phyloP scores from a whole-genome alignment of 1,140 invertebrate species.

The Diachasmimorpha longicaudata region DNA sequence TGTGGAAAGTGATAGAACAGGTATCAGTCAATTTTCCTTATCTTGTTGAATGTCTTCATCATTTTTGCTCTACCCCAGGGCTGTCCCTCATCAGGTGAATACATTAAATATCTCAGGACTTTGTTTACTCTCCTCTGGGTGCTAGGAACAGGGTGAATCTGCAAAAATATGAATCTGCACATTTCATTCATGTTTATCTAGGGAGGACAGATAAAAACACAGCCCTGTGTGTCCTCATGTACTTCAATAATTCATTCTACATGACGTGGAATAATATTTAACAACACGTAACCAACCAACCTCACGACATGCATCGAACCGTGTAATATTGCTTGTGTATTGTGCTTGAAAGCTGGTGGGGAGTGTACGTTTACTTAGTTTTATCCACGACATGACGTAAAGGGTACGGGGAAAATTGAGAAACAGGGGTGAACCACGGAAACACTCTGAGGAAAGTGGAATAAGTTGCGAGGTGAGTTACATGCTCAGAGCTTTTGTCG shows the following conservation, averaged over 20 bases:
- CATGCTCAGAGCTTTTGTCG: not conserved
- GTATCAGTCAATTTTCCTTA: no score
- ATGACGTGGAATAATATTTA: not conserved
- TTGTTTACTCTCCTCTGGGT: no score
- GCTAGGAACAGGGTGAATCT: no score
- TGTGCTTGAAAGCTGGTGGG: not conserved
- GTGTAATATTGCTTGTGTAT: not conserved
- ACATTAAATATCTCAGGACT: no score
- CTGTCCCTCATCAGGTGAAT: no score
- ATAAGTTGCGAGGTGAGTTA: not conserved
- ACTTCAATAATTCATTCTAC: not conserved
- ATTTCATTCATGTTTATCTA: no score
- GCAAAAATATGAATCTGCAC: no score
- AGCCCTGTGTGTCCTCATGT: not conserved
- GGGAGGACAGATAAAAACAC: not conserved
- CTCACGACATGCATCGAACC: not conserved
- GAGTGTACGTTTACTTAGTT: not conserved
- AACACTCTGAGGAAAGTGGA: not conserved
- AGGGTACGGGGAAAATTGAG: not conserved
- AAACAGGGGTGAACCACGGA: not conserved
- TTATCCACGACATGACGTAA: not conserved
- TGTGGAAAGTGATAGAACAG: no score
- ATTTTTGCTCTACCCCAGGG: no score
- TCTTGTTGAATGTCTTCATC: no score
- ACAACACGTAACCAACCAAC: not conserved